Base-by-base conservation (phyloP, 2,888 invertebrate genomes). In the Willowsia nigromaculata region DNA sequence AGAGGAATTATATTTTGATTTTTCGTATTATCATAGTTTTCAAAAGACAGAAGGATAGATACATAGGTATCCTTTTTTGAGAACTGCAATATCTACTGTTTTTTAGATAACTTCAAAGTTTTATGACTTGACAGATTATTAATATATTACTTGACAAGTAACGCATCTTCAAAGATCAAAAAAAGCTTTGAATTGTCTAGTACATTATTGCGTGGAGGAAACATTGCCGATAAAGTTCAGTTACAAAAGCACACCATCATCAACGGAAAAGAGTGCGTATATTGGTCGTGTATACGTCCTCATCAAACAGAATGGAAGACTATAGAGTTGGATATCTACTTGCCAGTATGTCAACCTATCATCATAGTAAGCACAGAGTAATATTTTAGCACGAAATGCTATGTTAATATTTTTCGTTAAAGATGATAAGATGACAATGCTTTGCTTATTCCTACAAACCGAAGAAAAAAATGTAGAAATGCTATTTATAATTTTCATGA, bases 271-370 rank as follows among this genome's bases (percentile, higher is more conserved):
- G 22, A 59, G 59, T 13, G 27, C 11, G 11, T 59, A 59, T 6
- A 59, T 37, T 18, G 11, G 27, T n/a, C n/a, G n/a, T 11, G n/a
- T 59, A 27, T 59, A 27, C 15, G 33, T 65, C 30, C 30, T n/a
- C 65, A 37, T n/a, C n/a, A 74, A 74, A 50, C 76, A 91, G 81
- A 68, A 91, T 92, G 91, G 92, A 92, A 59, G 92, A 92, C 62
- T 92, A 92, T 78, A 87, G 91, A 62, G 91, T 91, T 81, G 92
- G 92, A 90, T 92, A 91, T 88, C 89, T 92, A 11, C 91, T 92
- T 76, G 92, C 92, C 87, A 91, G 92, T 90, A 92, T 91, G 92
- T 92, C 90, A 15, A 81, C 90, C 71, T 90, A 88, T 65, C 85
- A 90, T 83, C 86, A 90, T 84, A 87, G 90, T 91, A 91, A 91